Conservation (phyloP, 2,113 vertebrate species). For the Phaethon lepturus region DNA sequence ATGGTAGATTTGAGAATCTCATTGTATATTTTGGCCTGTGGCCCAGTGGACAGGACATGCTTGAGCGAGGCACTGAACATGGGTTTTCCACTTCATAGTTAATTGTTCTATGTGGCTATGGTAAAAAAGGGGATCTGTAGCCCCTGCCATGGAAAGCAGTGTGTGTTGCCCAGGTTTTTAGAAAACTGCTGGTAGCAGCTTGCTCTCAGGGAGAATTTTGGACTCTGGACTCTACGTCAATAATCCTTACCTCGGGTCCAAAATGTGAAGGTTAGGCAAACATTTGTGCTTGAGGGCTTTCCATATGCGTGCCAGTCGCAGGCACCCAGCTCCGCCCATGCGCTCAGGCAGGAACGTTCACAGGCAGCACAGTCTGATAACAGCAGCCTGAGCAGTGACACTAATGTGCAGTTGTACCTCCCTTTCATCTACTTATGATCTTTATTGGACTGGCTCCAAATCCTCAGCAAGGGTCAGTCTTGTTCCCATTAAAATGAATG, state of each 20-base stretch:
- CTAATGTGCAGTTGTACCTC: neutral
- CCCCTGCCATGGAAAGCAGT: neutral
- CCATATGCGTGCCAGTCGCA: neutral
- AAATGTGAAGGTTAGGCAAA: neutral
- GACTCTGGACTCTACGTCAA: neutral
- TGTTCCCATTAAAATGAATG: conserved; percentile 42
- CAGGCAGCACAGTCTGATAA: neutral
- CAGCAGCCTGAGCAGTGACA: neutral
- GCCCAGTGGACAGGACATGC: neutral
- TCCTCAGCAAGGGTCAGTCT: neutral
- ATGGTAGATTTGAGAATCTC: neutral
- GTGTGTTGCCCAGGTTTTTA: neutral
- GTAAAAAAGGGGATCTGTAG: neutral
- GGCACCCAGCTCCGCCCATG: neutral
- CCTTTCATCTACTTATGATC: neutral
- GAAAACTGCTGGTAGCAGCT: neutral
- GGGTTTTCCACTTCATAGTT: neutral
- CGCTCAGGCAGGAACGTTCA: fast-evolving
- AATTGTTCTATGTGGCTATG: neutral
- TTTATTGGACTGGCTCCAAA: conserved; percentile 27
- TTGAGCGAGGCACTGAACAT: neutral
- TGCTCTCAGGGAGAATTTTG: neutral
- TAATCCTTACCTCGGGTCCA: neutral
- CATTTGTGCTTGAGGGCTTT: neutral
- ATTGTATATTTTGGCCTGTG: neutral